Percentiles rank a stretch among this genome's conserved stretches.
Evolutionary conservation across 2,888 invertebrate species (phyloP).

Genomic region (Geophilus truncorum): DNA sequence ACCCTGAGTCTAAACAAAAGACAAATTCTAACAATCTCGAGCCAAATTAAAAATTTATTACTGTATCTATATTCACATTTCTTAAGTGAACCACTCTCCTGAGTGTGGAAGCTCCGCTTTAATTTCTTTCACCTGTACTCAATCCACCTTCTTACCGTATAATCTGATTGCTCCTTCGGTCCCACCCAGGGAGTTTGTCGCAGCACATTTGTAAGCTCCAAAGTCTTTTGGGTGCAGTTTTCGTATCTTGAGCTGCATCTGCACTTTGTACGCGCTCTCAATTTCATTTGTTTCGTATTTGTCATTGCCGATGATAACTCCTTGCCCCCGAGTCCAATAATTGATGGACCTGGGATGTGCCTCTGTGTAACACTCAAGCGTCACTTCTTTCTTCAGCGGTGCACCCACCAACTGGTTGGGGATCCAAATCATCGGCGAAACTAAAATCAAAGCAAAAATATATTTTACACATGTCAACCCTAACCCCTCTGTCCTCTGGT

Average conservation of each 20-base stretch:
- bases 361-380: constrained; percentile 75
- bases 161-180: constrained; percentile 36
- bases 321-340: constrained; percentile 61
- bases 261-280: constrained; percentile 81
- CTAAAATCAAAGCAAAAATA: constrained; percentile 57
- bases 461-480: too few relatives aligned
- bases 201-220: constrained; percentile 36
- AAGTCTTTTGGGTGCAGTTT: constrained; percentile 32
- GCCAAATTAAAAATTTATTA: too few relatives aligned
- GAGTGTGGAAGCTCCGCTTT: too few relatives aligned
- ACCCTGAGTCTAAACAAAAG: too few relatives aligned
- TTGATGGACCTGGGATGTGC: constrained; percentile 82
- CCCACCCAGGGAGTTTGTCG: constrained; percentile 37
- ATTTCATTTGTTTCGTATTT: constrained; percentile 79
- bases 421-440: constrained; percentile 78
- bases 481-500: too few relatives aligned
- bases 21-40: too few relatives aligned
- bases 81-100: too few relatives aligned
- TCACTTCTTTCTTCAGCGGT: constrained; percentile 65
- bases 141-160: constrained; percentile 31
- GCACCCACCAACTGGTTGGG: constrained; percentile 78
- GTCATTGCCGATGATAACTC: constrained; percentile 50
- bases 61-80: too few relatives aligned
- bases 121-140: too few relatives aligned
- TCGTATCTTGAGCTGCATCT: constrained; percentile 84